These are phyloP conservation scores for Zaprionus tsacasi DNA, from an alignment of 1,140 invertebrate genomes.

Conservation along the genomic window DNA sequence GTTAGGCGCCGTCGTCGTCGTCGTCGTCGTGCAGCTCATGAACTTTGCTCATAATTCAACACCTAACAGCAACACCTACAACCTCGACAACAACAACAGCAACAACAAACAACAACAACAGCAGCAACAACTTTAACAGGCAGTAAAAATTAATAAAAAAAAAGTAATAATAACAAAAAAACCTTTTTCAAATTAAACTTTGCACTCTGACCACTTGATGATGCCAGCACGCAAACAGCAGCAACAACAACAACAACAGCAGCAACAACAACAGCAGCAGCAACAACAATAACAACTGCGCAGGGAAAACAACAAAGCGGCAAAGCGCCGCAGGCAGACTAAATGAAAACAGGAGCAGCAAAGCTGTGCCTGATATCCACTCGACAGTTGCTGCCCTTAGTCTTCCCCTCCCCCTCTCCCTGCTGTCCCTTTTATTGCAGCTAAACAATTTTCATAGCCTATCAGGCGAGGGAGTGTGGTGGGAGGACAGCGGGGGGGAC, in stretches of 20 bases:
- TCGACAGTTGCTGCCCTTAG: constrained; percentile 5
- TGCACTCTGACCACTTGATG: constrained; percentile 79
- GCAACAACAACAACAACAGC: not conserved
- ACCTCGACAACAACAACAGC: constrained; percentile 54
- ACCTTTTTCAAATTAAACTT: constrained; percentile 82
- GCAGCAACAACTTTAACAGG: constrained; percentile 4
- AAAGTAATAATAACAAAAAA: constrained; percentile 42
- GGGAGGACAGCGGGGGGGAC: not conserved
- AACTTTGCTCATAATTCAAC: constrained; percentile 82
- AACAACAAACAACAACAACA: constrained; percentile 34
- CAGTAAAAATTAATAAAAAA: constrained; percentile 46
- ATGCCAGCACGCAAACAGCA: constrained; percentile 54
- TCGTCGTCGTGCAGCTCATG: constrained; percentile 45
- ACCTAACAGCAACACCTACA: constrained; percentile 60
- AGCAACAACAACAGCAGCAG: not conserved
- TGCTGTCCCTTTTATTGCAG: constrained; percentile 70
- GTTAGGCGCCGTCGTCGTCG: constrained; percentile 32
- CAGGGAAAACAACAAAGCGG: not conserved
- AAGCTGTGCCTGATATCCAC: constrained; percentile 53
- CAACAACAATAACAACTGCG: not conserved
- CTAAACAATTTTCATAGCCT: constrained; percentile 81
- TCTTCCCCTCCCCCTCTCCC: not conserved
- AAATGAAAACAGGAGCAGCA: constrained; percentile 43
- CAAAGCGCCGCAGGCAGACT: constrained; percentile 31
- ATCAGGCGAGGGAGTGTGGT: constrained; percentile 45